These are phyloP conservation scores for Spodoptera litura DNA, from an alignment of 1,140 invertebrate species.

Conservation along the genomic window DNA sequence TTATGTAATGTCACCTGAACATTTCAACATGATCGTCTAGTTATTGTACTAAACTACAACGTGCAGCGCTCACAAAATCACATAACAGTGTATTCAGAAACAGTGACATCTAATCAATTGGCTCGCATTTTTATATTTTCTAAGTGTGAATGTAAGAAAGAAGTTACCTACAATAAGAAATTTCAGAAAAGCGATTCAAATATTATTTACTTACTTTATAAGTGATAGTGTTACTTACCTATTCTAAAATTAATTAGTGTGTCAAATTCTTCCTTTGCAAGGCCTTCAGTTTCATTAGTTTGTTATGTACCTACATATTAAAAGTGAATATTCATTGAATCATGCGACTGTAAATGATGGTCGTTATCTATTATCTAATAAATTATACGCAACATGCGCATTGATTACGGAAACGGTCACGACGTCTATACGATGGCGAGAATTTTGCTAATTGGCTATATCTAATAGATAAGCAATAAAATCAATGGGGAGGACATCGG, in stretches of 20 bases:
- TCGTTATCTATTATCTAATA: conserved; percentile 52
- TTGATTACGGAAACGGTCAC: conserved; percentile 72
- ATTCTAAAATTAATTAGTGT: no score
- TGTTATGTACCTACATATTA: neutral
- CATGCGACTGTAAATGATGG: conserved; percentile 10
- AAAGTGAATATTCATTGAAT: neutral
- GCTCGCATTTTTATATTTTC: no score
- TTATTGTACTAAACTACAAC: no score
- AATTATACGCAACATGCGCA: conserved; percentile 63
- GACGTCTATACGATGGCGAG: conserved; percentile 66
- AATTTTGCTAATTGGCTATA: conserved; percentile 82
- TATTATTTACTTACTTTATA: neutral
- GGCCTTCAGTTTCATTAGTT: neutral
- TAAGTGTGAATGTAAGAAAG: no score
- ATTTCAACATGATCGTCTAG: no score
- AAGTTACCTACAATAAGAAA: no score
- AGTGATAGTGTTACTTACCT: no score
- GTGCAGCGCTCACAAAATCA: no score
- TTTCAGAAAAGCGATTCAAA: neutral
- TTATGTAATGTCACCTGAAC: no score
- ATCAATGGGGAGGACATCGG: conserved; percentile 82
- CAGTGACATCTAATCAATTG: no score
- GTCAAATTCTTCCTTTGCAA: no score
- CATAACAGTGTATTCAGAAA: no score
- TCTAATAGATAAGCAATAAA: conserved; percentile 83